These are phyloP conservation scores for Cotesia glomerata DNA, from an alignment of 1,140 invertebrate genomes.

Conservation along the genomic window DNA sequence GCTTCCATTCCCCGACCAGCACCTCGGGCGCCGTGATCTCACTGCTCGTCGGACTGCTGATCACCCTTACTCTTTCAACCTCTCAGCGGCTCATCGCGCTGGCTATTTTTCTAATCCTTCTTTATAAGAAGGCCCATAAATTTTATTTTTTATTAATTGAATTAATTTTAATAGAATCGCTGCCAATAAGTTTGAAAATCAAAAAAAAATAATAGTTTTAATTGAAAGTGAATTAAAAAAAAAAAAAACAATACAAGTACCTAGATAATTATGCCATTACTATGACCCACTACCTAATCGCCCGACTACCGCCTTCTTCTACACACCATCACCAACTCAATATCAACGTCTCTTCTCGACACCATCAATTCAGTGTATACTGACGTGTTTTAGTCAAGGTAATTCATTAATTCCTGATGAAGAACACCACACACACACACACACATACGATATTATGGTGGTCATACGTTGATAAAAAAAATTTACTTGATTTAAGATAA, in stretches of 20 bases:
- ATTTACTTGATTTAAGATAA: too few species aligned
- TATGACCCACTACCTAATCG: constrained; percentile 15
- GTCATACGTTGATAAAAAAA: too few species aligned
- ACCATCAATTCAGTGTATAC: constrained; percentile 51
- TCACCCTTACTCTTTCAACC: constrained; percentile 63
- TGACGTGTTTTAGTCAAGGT: constrained; percentile 61
- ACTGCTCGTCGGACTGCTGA: constrained; percentile 71
- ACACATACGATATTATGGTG: background rate
- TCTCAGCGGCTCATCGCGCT: constrained; percentile 69
- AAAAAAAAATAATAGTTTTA: constrained; percentile 9
- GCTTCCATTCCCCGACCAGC: constrained; percentile 89
- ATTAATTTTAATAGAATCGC: background rate
- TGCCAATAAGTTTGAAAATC: constrained; percentile 7
- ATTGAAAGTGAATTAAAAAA: background rate
- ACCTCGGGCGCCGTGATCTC: constrained; percentile 83
- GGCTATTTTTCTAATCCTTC: constrained; percentile 82
- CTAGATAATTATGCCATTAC: background rate
- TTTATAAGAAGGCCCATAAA: constrained; percentile 39
- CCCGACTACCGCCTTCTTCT: constrained; percentile 17
- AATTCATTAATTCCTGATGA: constrained; percentile 33
- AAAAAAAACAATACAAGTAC: background rate
- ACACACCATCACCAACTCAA: constrained; percentile 4
- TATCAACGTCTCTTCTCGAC: constrained; percentile 36
- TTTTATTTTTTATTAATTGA: too few species aligned
- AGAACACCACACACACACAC: background rate